Percentiles rank a stretch among this genome's conserved stretches.
These are phyloP conservation scores for Clunio marinus DNA, from an alignment of 2,888 invertebrate genomes.

Conservation along the genomic window DNA sequence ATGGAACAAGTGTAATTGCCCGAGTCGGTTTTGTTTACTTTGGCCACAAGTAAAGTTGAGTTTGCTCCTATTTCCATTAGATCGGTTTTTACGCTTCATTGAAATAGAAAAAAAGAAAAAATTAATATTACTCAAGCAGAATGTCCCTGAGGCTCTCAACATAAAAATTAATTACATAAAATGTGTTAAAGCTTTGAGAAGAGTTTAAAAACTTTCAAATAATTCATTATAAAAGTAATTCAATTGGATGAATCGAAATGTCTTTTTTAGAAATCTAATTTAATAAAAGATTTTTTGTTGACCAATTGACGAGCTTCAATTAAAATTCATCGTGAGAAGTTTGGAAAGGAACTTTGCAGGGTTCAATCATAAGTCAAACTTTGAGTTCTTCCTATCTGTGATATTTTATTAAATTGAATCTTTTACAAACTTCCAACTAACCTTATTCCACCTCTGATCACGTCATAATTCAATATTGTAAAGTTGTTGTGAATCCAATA, in stretches of 20 bases:
- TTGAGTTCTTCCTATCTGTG: neutral
- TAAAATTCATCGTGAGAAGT: too few species aligned
- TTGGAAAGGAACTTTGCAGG: too few species aligned
- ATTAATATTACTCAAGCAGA: too few species aligned
- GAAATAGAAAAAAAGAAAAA: neutral
- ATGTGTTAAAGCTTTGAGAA: too few species aligned
- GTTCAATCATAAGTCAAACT: too few species aligned
- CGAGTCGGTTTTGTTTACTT: conserved; percentile 53
- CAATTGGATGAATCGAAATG: neutral
- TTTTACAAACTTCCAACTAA: neutral
- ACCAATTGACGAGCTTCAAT: conserved; percentile 21
- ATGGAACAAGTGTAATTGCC: conserved; percentile 57
- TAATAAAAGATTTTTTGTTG: neutral
- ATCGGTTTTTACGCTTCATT: conserved; percentile 55
- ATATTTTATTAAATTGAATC: neutral
- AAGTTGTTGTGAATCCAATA: conserved; percentile 55
- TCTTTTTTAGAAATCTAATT: neutral
- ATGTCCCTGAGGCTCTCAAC: too few species aligned
- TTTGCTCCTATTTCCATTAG: conserved; percentile 55
- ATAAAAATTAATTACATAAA: too few species aligned
- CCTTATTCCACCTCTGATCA: conserved; percentile 55
- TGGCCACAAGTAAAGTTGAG: conserved; percentile 54
- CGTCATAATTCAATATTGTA: conserved; percentile 54
- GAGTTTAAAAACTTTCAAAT: too few species aligned
- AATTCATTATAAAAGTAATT: too few species aligned